Conservation (phyloP, 2,888 invertebrate genomes). For the Flabesymbios commensalis region DNA sequence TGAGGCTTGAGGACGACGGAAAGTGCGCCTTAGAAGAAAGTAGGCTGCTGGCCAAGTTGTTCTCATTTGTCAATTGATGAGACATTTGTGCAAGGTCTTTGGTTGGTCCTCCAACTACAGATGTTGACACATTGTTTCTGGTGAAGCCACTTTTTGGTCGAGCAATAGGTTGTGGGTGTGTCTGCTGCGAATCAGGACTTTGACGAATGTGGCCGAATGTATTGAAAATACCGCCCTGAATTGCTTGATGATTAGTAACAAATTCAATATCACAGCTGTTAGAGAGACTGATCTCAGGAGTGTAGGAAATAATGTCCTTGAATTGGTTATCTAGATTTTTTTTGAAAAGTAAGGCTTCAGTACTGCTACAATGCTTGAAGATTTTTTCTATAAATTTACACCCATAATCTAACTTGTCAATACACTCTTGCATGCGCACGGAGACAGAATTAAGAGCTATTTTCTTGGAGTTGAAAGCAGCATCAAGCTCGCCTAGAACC, state of each 20-base stretch:
- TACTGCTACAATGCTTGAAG: conserved; percentile 83
- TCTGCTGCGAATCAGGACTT: conserved; percentile 63
- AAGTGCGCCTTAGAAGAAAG: conserved; percentile 22
- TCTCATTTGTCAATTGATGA: conserved; percentile 24
- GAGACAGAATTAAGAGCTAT: conserved; percentile 72
- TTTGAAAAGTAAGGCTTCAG: conserved; percentile 90
- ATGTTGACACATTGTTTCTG: too few species aligned
- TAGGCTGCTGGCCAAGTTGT: conserved; percentile 28
- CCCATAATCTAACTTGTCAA: conserved; percentile 63
- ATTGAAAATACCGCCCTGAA: conserved; percentile 74
- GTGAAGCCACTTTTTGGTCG: too few species aligned
- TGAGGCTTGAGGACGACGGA: conserved; percentile 21
- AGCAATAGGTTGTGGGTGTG: conserved; percentile 79
- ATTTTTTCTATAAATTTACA: conserved; percentile 93
- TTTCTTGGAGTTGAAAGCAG: conserved; percentile 88
- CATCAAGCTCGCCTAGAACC: conserved; percentile 91
- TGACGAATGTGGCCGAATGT: conserved; percentile 95
- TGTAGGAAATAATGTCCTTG: conserved; percentile 78
- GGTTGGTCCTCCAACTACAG: conserved; percentile 7
- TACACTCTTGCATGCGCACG: conserved; percentile 73
- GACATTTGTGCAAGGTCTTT: conserved; percentile 25
- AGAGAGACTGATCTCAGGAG: conserved; percentile 76
- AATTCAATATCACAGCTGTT: conserved; percentile 78
- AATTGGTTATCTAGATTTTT: conserved; percentile 90
- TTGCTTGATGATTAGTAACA: conserved; percentile 95